A percentile compares a stretch with the other conserved stretches of the same genome.
phyloP scores from a whole-genome alignment of 2,888 invertebrate species.

The Nemotelus pantherinus region DNA sequence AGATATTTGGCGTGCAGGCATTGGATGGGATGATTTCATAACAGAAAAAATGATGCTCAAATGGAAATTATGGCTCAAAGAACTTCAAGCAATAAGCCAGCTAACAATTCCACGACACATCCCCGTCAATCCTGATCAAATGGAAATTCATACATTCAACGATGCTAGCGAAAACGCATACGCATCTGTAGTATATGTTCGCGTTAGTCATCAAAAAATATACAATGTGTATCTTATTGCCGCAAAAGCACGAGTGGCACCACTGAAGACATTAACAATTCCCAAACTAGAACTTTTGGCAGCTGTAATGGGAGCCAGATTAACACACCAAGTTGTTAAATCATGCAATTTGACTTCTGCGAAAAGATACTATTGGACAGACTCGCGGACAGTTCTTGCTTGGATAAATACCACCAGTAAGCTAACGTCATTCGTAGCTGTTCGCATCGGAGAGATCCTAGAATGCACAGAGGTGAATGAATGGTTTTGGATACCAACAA shows the following conservation, averaged over 20 bases:
- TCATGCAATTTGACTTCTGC: not conserved
- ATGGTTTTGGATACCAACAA: not conserved
- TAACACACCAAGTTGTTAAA: not conserved
- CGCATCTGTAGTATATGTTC: not conserved
- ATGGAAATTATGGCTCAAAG: no score
- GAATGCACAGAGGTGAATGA: not conserved
- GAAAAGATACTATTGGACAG: not conserved
- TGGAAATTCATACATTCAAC: not conserved
- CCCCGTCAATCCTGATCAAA: not conserved
- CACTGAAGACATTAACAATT: conserved; percentile 1
- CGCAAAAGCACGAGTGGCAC: conserved; percentile 33
- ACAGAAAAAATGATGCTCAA: no score
- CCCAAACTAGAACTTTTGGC: conserved; percentile 35
- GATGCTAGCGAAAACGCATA: conserved; percentile 1
- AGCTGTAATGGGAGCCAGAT: conserved; percentile 1
- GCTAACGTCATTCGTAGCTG: no score
- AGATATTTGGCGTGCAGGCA: no score
- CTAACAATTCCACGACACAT: not conserved
- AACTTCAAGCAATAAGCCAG: no score
- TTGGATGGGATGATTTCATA: no score
- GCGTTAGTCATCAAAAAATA: not conserved
- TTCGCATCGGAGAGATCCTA: not conserved
- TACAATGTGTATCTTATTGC: not conserved
- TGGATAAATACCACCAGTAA: not conserved
- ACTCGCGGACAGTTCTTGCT: not conserved